A percentile compares a stretch with the other conserved stretches of the same genome.
Conservation (phyloP, 2,113 vertebrate genomes). For the Equus quagga region DNA sequence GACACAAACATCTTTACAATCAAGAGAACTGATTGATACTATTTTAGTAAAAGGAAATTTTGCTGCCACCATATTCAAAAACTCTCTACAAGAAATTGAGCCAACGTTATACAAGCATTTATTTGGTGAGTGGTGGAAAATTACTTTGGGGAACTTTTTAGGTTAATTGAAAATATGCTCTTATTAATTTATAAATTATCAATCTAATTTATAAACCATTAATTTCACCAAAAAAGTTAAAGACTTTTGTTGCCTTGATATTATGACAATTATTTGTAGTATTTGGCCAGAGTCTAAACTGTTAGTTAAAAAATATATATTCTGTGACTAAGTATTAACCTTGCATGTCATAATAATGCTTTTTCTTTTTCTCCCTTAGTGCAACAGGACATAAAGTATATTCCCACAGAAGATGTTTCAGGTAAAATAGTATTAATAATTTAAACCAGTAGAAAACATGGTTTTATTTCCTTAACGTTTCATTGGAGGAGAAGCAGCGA, state of each 20-base stretch:
- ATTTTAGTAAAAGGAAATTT: slow-evolving; percentile 94
- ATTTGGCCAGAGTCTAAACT: slow-evolving; percentile 30
- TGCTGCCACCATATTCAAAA: slow-evolving; percentile 94
- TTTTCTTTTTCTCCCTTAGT: slow-evolving; percentile 87
- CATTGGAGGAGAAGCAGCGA: background rate
- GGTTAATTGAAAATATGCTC: background rate
- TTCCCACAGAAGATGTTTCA: slow-evolving; percentile 94
- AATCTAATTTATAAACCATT: background rate
- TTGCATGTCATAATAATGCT: slow-evolving; percentile 23
- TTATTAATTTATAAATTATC: background rate
- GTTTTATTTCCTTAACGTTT: slow-evolving; percentile 37
- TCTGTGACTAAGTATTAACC: background rate
- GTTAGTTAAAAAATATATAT: background rate
- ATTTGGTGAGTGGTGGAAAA: slow-evolving; percentile 90
- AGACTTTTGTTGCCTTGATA: background rate
- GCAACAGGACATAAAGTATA: slow-evolving; percentile 92
- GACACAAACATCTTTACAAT: slow-evolving; percentile 91
- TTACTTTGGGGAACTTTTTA: slow-evolving; percentile 3
- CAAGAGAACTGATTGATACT: slow-evolving; percentile 93
- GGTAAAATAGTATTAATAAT: slow-evolving; percentile 87
- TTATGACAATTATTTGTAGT: background rate
- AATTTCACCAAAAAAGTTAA: background rate
- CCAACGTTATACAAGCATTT: slow-evolving; percentile 92
- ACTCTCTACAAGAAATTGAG: slow-evolving; percentile 93
- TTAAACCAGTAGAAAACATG: slow-evolving; percentile 8